A percentile compares a stretch with the other conserved stretches of the same genome.
phyloP scores from a whole-genome alignment of 1,140 invertebrate species.

The Hycleus cichorii region DNA sequence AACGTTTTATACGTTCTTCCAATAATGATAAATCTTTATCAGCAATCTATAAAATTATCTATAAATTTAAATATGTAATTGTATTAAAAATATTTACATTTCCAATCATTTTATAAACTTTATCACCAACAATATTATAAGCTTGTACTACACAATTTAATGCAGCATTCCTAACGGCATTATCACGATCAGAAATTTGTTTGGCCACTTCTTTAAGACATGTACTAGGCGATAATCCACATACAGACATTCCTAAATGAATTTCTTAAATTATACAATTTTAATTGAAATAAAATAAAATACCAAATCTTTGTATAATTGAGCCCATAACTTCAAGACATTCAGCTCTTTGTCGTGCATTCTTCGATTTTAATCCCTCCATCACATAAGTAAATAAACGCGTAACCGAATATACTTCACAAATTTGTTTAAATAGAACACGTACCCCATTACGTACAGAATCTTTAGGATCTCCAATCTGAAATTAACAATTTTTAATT shows the following conservation, averaged over 20 bases:
- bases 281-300: constrained; percentile 33
- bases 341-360: constrained; percentile 90
- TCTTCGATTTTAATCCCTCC: constrained; percentile 95
- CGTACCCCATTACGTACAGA: constrained; percentile 82
- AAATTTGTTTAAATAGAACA: constrained; percentile 77
- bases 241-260: constrained; percentile 49
- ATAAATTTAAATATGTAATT: too few relatives aligned
- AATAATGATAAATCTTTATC: constrained; percentile 91
- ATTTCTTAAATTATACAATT: constrained; percentile 14
- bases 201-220: constrained; percentile 89
- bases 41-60: constrained; percentile 55
- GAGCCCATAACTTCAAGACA: constrained; percentile 86
- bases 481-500: constrained; percentile 11
- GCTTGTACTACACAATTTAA: constrained; percentile 89
- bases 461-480: constrained; percentile 96
- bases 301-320: constrained; percentile 80
- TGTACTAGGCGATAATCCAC: constrained; percentile 64
- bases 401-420: constrained; percentile 76
- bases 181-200: constrained; percentile 93
- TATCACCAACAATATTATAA: constrained; percentile 85
- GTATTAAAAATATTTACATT: constrained; percentile 49
- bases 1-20: constrained; percentile 90
- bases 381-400: constrained; percentile 86
- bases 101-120: constrained; percentile 85
- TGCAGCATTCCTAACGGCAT: constrained; percentile 91